Base-by-base conservation (phyloP, 1,140 invertebrate genomes). In the Calephelis virginiensis region DNA sequence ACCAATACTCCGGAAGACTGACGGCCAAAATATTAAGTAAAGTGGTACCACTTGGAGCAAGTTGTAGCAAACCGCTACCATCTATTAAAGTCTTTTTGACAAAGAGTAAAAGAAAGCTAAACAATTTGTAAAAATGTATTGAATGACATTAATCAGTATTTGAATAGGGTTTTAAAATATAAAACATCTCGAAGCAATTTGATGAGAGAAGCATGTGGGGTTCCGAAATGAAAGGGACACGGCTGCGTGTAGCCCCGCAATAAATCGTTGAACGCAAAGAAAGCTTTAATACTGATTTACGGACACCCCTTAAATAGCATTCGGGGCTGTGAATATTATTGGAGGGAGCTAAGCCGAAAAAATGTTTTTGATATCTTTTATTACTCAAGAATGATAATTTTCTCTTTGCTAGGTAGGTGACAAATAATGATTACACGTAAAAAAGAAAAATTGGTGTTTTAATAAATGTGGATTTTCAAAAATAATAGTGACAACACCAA, bases 211-310 rank as follows among this genome's bases (percentile, higher is more conserved):
- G 59, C 65, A 65, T 70, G 72, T 72, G 60, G 71, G 78, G 64
- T 74, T 63, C 61, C 78, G 75, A 77, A 76, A 69, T 70, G 64
- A 69, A 64, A 70, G 74, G 71, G 77, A 79, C 74, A 73, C 73
- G 74, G 67, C 68, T 65, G 73, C 68, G 72, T 70, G 72, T 69
- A 70, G 69, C 69, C 70, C 64, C 72, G 72, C 79, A 73, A 80
- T 84, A 83, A 82, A 83, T 84, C 79, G 73, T 70, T 66, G 67
- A 73, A 67, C 68, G 77, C 68, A 77, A 86, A 84, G 80, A 84
- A 82, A 81, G 72, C 74, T 73, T 78, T 83, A 82, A 81, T 77
- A 70, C 73, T 84, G 83, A 86, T 84, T 83, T 86, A 84, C 71
- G 61, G 72, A 73, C 73, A 72, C 72, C 75, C 71, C 56, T 74